Conservation (phyloP, 2,797 vertebrate species). For the Pelochelys cantorii region DNA sequence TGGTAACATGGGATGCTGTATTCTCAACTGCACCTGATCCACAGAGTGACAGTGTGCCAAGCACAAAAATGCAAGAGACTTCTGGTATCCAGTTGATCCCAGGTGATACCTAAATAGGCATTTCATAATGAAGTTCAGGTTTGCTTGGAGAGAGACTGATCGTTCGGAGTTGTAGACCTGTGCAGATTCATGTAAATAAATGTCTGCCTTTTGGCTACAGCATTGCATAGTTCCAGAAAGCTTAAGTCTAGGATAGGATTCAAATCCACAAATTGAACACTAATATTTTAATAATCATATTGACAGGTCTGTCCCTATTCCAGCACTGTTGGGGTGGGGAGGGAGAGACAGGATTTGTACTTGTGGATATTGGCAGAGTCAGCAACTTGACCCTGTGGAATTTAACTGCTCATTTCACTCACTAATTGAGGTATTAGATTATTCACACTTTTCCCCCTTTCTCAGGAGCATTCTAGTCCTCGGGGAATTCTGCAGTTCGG, state of each 20-base stretch:
- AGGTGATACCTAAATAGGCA: neutral
- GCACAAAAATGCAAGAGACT: neutral
- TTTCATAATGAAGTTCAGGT: neutral
- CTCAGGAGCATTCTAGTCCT: neutral
- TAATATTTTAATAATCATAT: neutral
- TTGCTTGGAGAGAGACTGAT: neutral
- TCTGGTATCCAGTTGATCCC: neutral
- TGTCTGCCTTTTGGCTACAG: neutral
- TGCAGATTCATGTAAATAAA: neutral
- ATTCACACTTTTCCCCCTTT: neutral
- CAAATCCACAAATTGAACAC: neutral
- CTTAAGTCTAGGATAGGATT: neutral
- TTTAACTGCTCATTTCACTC: neutral
- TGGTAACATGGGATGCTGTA: accelerated
- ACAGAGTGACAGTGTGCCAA: neutral
- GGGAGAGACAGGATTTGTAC: no score
- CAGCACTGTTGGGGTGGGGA: no score
- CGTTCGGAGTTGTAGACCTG: neutral
- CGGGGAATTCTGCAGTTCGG: no score
- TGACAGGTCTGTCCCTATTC: neutral
- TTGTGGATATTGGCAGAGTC: neutral
- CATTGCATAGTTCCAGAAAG: neutral
- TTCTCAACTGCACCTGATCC: neutral
- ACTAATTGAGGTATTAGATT: neutral
- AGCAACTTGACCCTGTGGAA: neutral